Conservation (phyloP, 2,888 invertebrate species). For the Philhelius pedissequus region DNA sequence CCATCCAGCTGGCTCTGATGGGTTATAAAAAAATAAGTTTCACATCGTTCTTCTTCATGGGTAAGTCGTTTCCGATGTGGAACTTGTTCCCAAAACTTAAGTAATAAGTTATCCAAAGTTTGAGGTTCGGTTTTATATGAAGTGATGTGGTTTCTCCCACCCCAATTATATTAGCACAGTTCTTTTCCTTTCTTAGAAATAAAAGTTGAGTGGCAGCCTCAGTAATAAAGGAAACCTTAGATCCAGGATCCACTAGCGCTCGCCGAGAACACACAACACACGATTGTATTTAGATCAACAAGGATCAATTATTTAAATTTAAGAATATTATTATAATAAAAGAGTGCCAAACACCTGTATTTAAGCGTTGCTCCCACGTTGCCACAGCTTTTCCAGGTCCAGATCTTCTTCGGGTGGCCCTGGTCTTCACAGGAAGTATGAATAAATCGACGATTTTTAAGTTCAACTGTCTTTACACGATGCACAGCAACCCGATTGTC, state of each 20-base stretch:
- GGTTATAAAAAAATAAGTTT: too few species aligned
- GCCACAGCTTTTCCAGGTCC: not conserved
- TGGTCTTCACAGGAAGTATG: not conserved
- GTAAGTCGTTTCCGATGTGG: not conserved
- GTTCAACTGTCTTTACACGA: not conserved
- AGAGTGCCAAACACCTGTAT: too few species aligned
- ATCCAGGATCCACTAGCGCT: not conserved
- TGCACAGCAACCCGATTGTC: not conserved
- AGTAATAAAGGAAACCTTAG: slow-evolving; percentile 8
- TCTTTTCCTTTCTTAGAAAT: not conserved
- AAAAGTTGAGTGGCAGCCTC: slow-evolving; percentile 3
- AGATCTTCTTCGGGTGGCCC: not conserved
- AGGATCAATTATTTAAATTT: too few species aligned
- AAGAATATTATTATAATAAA: too few species aligned
- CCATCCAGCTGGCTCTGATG: too few species aligned
- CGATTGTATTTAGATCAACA: too few species aligned
- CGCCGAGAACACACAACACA: not conserved
- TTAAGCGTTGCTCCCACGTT: not conserved
- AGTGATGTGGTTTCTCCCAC: not conserved
- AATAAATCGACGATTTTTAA: not conserved
- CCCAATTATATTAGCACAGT: not conserved
- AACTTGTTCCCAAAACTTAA: slow-evolving; percentile 19
- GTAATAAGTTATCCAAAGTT: not conserved
- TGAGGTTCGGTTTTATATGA: not conserved
- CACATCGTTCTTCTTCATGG: not conserved